Base-by-base conservation (phyloP, 2,888 invertebrate species). In the Drosophila imparisetae region DNA sequence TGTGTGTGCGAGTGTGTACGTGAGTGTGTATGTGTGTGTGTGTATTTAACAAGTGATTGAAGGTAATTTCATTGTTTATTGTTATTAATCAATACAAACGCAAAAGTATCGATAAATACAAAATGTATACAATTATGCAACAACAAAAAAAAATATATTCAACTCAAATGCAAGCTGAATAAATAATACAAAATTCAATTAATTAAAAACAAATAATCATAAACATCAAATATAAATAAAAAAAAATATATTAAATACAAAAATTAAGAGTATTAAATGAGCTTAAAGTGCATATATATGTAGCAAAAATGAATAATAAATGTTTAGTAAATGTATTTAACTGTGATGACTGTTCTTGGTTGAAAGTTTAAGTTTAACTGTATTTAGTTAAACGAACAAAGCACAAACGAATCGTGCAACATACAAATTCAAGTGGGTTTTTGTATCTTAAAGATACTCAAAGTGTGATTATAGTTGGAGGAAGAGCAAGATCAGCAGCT, bases 11-110 rank as follows among this genome's bases (percentile, higher is more conserved):
- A 27, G 54, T 54, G 65, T 40, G 40, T 60, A 38, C 10, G 45
- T 24, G 67, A 10, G 45, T 38, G 67, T 53, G 64, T 48, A 59
- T 66, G 75, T 68, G 62, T 75, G 70, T 62, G 64, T 67, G 62
- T 71, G 42, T 54, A 60, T 71, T 75, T 75, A 75, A 73, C 82
- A 78, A 86, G 83, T 84, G 84, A 84, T 86, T 74, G 72, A 86
- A 86, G 87, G 84, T 86, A 83, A 83, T 69, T 72, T 55, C 29
- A 76, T 78, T 78, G 78, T 77, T 73, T 72, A 62, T 67, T 76
- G 64, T 66, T 78, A 60, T 63, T 71, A 75, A 77, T 75, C 65
- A 66, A 78, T 60, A 49, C 30, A 48, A 32, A n/a, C 29, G 21
- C 57, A 57, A 30, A 27, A 54, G 38, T 15, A 15, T 55, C 13